Conservation (phyloP, 23 tunicate genomes). For the Trididemnum nubilum region DNA sequence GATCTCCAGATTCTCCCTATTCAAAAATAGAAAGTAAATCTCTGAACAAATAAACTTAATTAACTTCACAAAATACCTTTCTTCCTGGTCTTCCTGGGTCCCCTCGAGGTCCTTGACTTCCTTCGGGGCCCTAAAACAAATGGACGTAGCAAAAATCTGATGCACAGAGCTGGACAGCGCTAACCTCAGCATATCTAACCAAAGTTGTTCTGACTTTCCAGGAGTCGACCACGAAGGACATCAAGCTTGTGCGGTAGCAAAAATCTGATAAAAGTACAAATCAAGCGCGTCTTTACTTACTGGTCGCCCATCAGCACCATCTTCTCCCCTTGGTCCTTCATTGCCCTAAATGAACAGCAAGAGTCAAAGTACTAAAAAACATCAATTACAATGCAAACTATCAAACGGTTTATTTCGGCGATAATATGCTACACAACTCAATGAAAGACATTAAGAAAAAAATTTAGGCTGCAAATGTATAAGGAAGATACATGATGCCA, state of each 20-base stretch:
- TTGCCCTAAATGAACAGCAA: background rate
- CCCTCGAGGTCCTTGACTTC: slow-evolving; percentile 43
- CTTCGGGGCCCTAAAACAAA: slow-evolving; percentile 36
- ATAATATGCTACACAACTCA: no score
- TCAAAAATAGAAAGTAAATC: background rate
- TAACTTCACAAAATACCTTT: slow-evolving; percentile 18
- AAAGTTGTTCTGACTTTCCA: no score
- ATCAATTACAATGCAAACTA: background rate
- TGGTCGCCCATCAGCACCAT: slow-evolving; percentile 21
- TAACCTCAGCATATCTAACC: no score
- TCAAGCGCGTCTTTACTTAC: slow-evolving; percentile 16
- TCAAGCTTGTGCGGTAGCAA: no score
- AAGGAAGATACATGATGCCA: no score
- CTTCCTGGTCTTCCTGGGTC: slow-evolving; percentile 37
- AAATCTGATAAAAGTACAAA: background rate
- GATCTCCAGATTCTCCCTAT: slow-evolving; percentile 65
- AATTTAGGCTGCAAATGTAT: no score
- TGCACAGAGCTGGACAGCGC: no score
- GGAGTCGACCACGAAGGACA: no score
- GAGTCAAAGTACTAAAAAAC: background rate
- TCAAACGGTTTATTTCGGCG: no score
- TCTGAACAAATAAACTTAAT: background rate
- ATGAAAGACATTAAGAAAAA: no score
- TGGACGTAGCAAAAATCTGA: background rate
- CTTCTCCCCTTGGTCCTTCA: slow-evolving; percentile 10